phyloP scores from a whole-genome alignment of 30 jellyfish, hydroid and myxozoan genomes.

The Chrysaora quinquecirrha region DNA sequence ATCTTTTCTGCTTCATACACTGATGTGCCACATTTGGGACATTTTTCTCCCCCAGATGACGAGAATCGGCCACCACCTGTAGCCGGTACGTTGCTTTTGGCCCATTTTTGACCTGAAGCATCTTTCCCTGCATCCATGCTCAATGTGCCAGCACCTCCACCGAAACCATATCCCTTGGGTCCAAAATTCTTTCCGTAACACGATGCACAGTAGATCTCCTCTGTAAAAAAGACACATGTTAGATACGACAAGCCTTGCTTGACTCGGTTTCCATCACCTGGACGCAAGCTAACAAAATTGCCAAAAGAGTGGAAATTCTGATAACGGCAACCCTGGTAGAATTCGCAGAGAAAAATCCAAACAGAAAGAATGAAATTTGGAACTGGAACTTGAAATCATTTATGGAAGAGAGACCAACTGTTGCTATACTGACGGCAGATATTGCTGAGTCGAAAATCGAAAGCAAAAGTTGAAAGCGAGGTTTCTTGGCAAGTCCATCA shows the following conservation, averaged over 20 bases:
- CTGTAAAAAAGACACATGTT: slow-evolving; percentile 1
- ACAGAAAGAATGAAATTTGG: too few relatives aligned
- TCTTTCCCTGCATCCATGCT: slow-evolving; percentile 90
- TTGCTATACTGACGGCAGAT: too few relatives aligned
- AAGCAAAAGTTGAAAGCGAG: too few relatives aligned
- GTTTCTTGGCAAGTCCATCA: too few relatives aligned
- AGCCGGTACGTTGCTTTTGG: slow-evolving; percentile 43
- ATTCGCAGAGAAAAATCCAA: too few relatives aligned
- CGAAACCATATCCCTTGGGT: slow-evolving; percentile 98
- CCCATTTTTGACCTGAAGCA: slow-evolving; percentile 52
- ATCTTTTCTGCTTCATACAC: slow-evolving; percentile 84
- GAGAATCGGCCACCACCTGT: slow-evolving; percentile 7
- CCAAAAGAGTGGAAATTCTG: too few relatives aligned
- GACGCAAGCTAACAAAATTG: too few relatives aligned
- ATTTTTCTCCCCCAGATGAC: slow-evolving; percentile 57
- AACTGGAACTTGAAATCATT: too few relatives aligned
- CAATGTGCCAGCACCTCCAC: slow-evolving; percentile 98
- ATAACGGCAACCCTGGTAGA: too few relatives aligned
- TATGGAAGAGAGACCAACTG: too few relatives aligned
- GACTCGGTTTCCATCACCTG: too few relatives aligned
- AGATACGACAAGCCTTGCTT: neutral
- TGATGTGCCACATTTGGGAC: slow-evolving; percentile 85
- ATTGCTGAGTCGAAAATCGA: too few relatives aligned
- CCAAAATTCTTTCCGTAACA: slow-evolving; percentile 94
- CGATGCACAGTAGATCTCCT: slow-evolving; percentile 84